phyloP scores from a whole-genome alignment of 2,888 invertebrate genomes.

The Oegoconia quadripuncta region DNA sequence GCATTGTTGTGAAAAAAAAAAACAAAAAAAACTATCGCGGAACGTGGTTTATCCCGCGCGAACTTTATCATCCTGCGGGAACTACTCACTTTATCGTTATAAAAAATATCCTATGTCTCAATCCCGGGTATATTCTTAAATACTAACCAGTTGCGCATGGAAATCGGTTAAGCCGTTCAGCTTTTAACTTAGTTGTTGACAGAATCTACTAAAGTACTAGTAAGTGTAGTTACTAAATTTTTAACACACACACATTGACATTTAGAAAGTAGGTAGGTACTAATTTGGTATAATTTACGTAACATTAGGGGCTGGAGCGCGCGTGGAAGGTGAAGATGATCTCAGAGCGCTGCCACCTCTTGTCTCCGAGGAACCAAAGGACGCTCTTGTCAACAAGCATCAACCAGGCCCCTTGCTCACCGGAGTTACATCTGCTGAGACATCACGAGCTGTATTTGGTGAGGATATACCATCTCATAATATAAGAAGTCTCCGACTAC shows the following conservation, averaged over 20 bases:
- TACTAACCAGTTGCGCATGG: too few relatives aligned
- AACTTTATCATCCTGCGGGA: too few relatives aligned
- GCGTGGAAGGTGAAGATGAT: conserved; percentile 83
- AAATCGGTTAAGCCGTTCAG: too few relatives aligned
- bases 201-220: too few relatives aligned
- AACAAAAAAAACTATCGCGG: too few relatives aligned
- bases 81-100: too few relatives aligned
- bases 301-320: conserved; percentile 79
- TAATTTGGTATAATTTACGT: neutral
- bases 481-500: too few relatives aligned
- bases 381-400: conserved; percentile 76
- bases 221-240: neutral
- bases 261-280: neutral
- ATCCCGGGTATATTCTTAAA: too few relatives aligned
- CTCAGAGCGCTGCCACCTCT: conserved; percentile 83
- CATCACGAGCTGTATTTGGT: conserved; percentile 81
- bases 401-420: conserved; percentile 83
- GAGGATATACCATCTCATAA: conserved; percentile 23
- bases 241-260: neutral
- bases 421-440: conserved; percentile 87
- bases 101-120: too few relatives aligned
- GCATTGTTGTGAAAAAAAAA: too few relatives aligned
- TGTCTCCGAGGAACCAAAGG: conserved; percentile 80
- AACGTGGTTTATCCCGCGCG: too few relatives aligned
- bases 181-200: too few relatives aligned